Percentiles rank a stretch among this genome's conserved stretches.
Conservation (phyloP, 2,888 invertebrate genomes). For the Octodonta nipae region DNA sequence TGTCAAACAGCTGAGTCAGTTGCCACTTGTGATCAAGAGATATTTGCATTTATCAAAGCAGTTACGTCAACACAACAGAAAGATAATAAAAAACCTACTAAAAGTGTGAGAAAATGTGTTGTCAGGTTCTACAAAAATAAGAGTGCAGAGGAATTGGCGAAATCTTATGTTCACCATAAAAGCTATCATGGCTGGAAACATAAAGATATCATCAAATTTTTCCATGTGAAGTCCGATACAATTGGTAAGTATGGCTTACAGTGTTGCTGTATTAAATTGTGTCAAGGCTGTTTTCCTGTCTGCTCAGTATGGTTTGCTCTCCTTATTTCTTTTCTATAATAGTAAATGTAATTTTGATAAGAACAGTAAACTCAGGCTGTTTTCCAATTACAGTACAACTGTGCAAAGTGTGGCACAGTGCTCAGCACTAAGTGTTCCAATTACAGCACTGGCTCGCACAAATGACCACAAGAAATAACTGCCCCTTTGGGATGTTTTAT, state of each 20-base stretch:
- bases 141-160: constrained; percentile 47
- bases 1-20: constrained; percentile 32
- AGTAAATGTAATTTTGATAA: neutral
- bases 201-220: constrained; percentile 54
- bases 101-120: constrained; percentile 44
- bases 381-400: no score
- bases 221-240: constrained; percentile 42
- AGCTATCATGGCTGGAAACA: constrained; percentile 58
- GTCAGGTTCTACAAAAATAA: constrained; percentile 51
- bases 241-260: constrained; percentile 39
- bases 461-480: no score
- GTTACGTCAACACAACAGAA: no score
- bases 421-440: no score
- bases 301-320: constrained; percentile 32
- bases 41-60: constrained; percentile 27
- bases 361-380: no score
- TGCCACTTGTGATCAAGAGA: constrained; percentile 45
- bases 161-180: constrained; percentile 48
- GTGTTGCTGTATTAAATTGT: no score
- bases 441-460: no score
- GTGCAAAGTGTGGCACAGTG: no score
- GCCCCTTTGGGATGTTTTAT: no score
- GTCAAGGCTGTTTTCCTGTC: constrained; percentile 37
- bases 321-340: constrained; percentile 2
- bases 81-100: no score